phyloP scores from a whole-genome alignment of 2,797 vertebrate species.

The Coccyzus lansbergi region DNA sequence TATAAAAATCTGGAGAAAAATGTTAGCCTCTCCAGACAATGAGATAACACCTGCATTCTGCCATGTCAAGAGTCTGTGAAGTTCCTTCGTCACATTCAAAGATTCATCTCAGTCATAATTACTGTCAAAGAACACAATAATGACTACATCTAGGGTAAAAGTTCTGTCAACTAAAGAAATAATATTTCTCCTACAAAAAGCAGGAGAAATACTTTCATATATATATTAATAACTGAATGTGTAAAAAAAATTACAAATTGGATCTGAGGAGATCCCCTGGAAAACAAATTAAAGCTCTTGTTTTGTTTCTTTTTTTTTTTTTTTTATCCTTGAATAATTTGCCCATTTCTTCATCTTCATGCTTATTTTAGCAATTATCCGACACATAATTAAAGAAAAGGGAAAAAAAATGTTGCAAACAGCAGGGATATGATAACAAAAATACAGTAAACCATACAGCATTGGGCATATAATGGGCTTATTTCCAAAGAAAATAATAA shows the following conservation, averaged over 20 bases:
- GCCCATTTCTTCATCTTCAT: not conserved
- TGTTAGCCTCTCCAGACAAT: not conserved
- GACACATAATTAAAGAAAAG: not conserved
- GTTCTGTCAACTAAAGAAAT: not conserved
- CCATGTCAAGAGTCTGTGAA: not conserved
- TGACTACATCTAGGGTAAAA: not conserved
- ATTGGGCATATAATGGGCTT: accelerated
- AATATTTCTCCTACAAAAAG: not conserved
- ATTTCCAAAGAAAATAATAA: not conserved
- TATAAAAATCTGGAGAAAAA: not conserved
- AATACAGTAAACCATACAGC: not conserved
- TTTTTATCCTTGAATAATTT: not conserved
- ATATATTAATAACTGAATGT: not conserved
- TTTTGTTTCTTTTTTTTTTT: too few relatives aligned
- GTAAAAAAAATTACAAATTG: not conserved
- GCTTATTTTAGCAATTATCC: not conserved
- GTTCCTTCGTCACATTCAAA: not conserved
- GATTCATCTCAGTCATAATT: not conserved
- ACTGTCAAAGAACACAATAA: not conserved
- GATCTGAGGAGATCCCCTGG: not conserved
- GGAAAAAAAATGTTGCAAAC: not conserved
- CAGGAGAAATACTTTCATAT: not conserved
- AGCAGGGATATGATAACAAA: not conserved
- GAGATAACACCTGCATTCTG: not conserved
- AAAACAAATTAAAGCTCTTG: not conserved